Evolutionary conservation across 2,888 invertebrate species (phyloP).

Genomic region (Tipula lateralis): DNA sequence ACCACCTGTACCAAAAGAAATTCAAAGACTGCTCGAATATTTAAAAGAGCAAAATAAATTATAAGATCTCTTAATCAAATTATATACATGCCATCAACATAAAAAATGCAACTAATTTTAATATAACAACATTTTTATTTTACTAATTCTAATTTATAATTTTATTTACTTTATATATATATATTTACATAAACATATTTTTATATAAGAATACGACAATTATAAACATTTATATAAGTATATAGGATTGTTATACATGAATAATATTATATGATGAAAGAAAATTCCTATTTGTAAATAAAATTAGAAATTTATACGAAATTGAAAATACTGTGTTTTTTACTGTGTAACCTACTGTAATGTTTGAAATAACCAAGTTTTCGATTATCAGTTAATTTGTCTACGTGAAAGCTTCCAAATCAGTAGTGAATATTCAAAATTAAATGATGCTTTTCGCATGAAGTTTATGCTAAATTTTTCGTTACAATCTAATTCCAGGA

Average conservation of each 20-base stretch:
- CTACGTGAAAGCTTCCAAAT: too few species aligned
- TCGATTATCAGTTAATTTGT: too few species aligned
- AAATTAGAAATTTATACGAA: neutral
- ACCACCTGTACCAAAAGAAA: slow-evolving; percentile 49
- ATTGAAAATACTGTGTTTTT: neutral
- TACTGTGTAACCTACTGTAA: too few species aligned
- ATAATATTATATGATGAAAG: neutral
- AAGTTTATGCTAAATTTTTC: too few species aligned
- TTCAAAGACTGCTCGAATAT: slow-evolving; percentile 28
- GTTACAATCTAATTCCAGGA: too few species aligned
- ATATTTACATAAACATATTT: too few species aligned
- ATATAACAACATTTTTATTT: neutral
- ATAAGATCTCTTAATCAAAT: neutral
- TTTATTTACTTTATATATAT: neutral
- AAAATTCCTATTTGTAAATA: slow-evolving; percentile 24
- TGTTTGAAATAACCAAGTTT: too few species aligned
- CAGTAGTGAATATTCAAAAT: too few species aligned
- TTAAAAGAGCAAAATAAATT: slow-evolving; percentile 20
- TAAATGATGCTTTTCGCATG: too few species aligned
- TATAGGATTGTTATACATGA: neutral
- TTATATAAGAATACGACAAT: neutral
- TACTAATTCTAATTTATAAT: slow-evolving; percentile 12
- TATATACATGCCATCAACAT: neutral
- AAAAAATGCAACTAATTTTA: neutral
- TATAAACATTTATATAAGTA: neutral